A percentile compares a stretch with the other conserved stretches of the same genome.
These are phyloP conservation scores for Harpalus rubripes DNA, from an alignment of 2,888 invertebrate genomes.

Conservation along the genomic window DNA sequence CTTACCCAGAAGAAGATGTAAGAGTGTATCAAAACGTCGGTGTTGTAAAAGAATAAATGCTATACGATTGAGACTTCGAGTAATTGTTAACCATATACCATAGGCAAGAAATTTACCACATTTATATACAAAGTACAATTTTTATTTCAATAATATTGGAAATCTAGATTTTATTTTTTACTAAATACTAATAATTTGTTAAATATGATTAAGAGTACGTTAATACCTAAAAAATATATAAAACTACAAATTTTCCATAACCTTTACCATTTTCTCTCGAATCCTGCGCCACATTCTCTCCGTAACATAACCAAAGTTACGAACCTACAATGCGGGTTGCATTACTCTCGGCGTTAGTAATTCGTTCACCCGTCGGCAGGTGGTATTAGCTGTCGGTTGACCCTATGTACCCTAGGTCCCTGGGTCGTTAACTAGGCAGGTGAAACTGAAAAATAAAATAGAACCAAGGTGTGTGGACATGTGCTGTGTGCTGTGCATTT, in stretches of 20 bases:
- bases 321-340: neutral
- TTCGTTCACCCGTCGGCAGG: constrained; percentile 34
- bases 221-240: neutral
- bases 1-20: too few relatives aligned
- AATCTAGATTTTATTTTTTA: too few relatives aligned
- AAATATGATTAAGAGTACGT: too few relatives aligned
- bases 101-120: too few relatives aligned
- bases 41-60: too few relatives aligned
- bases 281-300: neutral
- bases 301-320: neutral
- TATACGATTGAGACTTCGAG: too few relatives aligned
- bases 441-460: constrained; percentile 25
- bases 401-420: constrained; percentile 14
- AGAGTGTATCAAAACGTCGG: too few relatives aligned
- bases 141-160: too few relatives aligned
- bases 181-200: too few relatives aligned
- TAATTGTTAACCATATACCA: too few relatives aligned
- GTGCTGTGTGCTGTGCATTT: constrained; percentile 41
- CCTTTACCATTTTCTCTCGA: neutral
- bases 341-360: neutral
- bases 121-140: too few relatives aligned
- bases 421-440: constrained; percentile 45
- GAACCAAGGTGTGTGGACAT: constrained; percentile 23
- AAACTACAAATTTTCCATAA: neutral
- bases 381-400: constrained; percentile 41